Percentiles rank a stretch among this genome's conserved stretches.
phyloP scores from a whole-genome alignment of 2,797 vertebrate species.

The Dromococcyx pavoninus region DNA sequence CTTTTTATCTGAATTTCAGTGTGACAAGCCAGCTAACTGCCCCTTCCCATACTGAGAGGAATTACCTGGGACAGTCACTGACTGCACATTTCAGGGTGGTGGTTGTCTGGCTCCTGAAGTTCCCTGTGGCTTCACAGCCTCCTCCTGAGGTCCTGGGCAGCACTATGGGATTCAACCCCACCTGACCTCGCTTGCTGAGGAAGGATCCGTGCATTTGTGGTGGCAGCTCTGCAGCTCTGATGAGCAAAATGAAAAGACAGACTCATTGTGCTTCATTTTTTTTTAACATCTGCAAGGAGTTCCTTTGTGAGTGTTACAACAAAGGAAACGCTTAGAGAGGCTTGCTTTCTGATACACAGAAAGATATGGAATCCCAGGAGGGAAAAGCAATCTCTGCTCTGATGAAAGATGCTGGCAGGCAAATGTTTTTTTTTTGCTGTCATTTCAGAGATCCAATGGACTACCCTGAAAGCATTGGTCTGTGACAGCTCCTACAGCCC shows the following conservation, averaged over 20 bases:
- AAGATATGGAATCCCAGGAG: neutral
- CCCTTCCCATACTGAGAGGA: neutral
- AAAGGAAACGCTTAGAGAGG: neutral
- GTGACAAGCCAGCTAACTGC: neutral
- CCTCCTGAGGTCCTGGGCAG: neutral
- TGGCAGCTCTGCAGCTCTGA: neutral
- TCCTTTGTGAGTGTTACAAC: neutral
- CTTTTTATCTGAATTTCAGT: neutral
- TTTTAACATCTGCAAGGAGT: neutral
- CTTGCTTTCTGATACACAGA: neutral
- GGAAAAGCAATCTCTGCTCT: neutral
- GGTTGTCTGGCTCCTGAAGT: neutral
- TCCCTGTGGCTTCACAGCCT: neutral
- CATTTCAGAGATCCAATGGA: neutral
- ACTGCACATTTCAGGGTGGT: neutral
- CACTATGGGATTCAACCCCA: neutral
- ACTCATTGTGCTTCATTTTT: neutral
- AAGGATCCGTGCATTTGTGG: accelerated
- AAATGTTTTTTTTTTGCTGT: conserved; percentile 10
- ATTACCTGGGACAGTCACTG: neutral
- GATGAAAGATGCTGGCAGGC: conserved; percentile 9
- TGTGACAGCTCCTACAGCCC: neutral
- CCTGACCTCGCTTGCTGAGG: neutral
- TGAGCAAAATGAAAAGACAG: conserved; percentile 3
- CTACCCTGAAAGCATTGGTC: neutral